These are phyloP conservation scores for Pseudococcus viburni DNA, from an alignment of 2,888 invertebrate species.

Conservation along the genomic window DNA sequence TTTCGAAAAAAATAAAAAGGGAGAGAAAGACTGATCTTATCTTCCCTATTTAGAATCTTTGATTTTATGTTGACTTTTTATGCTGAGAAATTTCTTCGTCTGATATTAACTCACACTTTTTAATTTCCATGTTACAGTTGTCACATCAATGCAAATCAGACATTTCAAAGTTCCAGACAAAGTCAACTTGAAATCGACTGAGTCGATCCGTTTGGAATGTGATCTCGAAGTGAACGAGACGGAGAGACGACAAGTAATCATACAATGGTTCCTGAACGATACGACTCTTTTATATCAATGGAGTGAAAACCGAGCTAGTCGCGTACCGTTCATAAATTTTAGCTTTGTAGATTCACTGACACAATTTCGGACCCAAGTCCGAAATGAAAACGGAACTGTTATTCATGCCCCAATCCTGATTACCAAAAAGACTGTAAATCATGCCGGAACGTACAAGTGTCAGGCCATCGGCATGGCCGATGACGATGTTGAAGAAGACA, in stretches of 20 bases:
- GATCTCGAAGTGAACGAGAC: neutral
- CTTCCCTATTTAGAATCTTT: too few relatives aligned
- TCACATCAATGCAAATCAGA: slow-evolving; percentile 8
- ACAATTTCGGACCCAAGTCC: neutral
- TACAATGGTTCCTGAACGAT: slow-evolving; percentile 36
- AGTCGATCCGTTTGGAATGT: neutral
- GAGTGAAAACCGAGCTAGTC: neutral
- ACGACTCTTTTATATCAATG: slow-evolving; percentile 41
- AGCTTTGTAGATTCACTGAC: neutral
- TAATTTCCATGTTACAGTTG: slow-evolving; percentile 33
- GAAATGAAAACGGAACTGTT: neutral
- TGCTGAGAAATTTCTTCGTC: too few relatives aligned
- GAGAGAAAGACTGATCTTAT: too few relatives aligned
- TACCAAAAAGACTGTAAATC: neutral
- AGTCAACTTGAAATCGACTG: slow-evolving; percentile 19
- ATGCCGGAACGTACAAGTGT: slow-evolving; percentile 36
- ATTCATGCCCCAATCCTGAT: neutral
- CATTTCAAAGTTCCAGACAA: neutral
- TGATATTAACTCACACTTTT: too few relatives aligned
- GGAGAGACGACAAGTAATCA: neutral
- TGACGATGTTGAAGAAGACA: neutral
- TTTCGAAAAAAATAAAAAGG: too few relatives aligned
- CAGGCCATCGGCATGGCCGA: neutral
- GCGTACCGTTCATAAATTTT: neutral
- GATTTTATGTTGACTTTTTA: too few relatives aligned